phyloP scores from a whole-genome alignment of 2,888 invertebrate genomes.

The Dendrolimus pini region DNA sequence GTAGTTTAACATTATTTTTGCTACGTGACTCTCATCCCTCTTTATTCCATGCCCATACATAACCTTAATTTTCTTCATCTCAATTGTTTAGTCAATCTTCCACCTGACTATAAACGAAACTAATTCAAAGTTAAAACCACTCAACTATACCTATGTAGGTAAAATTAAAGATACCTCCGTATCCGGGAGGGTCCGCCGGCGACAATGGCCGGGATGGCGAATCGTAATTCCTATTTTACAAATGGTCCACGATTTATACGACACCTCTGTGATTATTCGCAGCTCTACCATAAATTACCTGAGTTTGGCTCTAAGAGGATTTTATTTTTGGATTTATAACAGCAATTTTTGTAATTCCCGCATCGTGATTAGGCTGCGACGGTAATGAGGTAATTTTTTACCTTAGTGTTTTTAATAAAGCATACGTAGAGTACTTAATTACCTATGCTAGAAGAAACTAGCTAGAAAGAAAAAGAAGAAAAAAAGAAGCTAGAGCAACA shows the following conservation, averaged over 20 bases:
- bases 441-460: too few species aligned
- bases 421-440: neutral
- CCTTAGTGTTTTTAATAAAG: conserved; percentile 5
- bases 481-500: too few species aligned
- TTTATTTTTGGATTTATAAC: conserved; percentile 70
- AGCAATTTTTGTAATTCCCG: conserved; percentile 49
- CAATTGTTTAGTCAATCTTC: too few species aligned
- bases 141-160: conserved; percentile 1
- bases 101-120: neutral
- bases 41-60: too few species aligned
- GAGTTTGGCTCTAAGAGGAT: conserved; percentile 54
- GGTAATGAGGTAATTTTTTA: conserved; percentile 17
- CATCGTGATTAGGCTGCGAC: conserved; percentile 18
- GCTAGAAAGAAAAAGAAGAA: too few species aligned
- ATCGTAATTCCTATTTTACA: conserved; percentile 73
- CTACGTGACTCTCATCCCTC: too few species aligned
- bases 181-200: conserved; percentile 16
- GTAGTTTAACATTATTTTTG: too few species aligned
- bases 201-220: conserved; percentile 50
- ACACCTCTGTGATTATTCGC: conserved; percentile 72
- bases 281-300: conserved; percentile 68
- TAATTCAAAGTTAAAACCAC: conserved; percentile 4
- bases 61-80: too few species aligned
- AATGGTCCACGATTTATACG: conserved; percentile 73
- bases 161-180: conserved; percentile 2